Evolutionary conservation across 2,888 invertebrate genomes (phyloP).

Genomic region (Drosophila leonis): DNA sequence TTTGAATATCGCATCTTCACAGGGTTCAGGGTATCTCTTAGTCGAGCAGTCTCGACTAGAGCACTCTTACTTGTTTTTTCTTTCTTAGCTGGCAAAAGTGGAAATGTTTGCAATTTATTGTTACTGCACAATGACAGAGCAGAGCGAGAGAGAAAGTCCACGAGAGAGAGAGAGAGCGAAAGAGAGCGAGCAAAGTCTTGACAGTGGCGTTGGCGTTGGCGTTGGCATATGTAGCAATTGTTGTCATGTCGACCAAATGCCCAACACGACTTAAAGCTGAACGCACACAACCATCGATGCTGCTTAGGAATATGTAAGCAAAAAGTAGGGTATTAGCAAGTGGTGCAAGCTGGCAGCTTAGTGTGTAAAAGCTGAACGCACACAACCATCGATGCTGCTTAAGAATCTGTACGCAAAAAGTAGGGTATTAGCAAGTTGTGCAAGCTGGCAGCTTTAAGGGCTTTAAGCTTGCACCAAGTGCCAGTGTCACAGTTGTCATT

Average conservation of each 20-base stretch:
- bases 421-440: neutral
- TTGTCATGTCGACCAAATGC: neutral
- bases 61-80: too few relatives aligned
- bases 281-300: neutral
- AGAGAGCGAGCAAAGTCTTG: neutral
- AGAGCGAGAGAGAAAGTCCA: neutral
- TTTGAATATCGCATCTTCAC: too few relatives aligned
- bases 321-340: neutral
- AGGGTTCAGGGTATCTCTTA: too few relatives aligned
- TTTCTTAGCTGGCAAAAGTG: constrained; percentile 36
- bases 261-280: constrained; percentile 1
- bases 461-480: neutral
- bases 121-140: constrained; percentile 41
- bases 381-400: too few relatives aligned
- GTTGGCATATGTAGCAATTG: constrained; percentile 3
- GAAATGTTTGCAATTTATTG: constrained; percentile 72
- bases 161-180: neutral
- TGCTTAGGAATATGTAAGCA: neutral
- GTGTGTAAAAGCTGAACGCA: neutral
- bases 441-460: neutral
- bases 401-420: neutral
- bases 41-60: too few relatives aligned
- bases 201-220: neutral
- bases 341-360: neutral
- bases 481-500: neutral